Percentiles rank a stretch among this genome's conserved stretches.
phyloP scores from a whole-genome alignment of 1,140 invertebrate species.

The Drosophila fuyamai region DNA sequence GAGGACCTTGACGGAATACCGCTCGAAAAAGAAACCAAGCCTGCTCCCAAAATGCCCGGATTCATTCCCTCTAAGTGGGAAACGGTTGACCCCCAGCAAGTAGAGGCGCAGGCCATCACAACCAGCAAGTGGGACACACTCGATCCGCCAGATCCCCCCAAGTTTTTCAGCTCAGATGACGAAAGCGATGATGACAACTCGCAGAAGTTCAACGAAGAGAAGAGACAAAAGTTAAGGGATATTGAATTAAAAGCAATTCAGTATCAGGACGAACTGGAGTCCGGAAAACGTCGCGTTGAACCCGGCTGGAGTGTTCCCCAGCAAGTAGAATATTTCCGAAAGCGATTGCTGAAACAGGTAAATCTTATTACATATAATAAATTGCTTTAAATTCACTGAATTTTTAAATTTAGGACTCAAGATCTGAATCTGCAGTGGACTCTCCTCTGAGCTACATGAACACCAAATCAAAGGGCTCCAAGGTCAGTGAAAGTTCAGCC shows the following conservation, averaged over 20 bases:
- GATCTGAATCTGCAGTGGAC: slow-evolving; percentile 56
- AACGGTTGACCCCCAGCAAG: slow-evolving; percentile 93
- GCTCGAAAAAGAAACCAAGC: slow-evolving; percentile 86
- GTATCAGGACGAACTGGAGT: slow-evolving; percentile 98
- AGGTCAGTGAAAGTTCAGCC: slow-evolving; percentile 62
- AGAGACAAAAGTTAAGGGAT: slow-evolving; percentile 93
- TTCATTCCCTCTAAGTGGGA: slow-evolving; percentile 98
- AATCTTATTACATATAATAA: background rate
- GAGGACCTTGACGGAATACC: slow-evolving; percentile 94
- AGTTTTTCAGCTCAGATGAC: slow-evolving; percentile 75
- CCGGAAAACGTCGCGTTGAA: slow-evolving; percentile 91
- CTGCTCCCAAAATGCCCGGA: slow-evolving; percentile 85
- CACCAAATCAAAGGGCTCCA: slow-evolving; percentile 53
- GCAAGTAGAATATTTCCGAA: slow-evolving; percentile 96
- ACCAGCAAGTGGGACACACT: slow-evolving; percentile 93
- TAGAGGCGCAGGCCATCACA: slow-evolving; percentile 94
- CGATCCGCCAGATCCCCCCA: slow-evolving; percentile 83
- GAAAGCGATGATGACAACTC: slow-evolving; percentile 63
- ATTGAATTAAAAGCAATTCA: slow-evolving; percentile 97
- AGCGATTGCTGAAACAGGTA: slow-evolving; percentile 94
- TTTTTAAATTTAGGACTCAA: slow-evolving; percentile 27
- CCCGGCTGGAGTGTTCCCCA: slow-evolving; percentile 91
- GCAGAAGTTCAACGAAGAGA: slow-evolving; percentile 89
- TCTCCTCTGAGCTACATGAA: slow-evolving; percentile 69
- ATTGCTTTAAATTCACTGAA: no score